phyloP scores from a whole-genome alignment of 2,888 invertebrate species.

The Mesorhabditis belari region DNA sequence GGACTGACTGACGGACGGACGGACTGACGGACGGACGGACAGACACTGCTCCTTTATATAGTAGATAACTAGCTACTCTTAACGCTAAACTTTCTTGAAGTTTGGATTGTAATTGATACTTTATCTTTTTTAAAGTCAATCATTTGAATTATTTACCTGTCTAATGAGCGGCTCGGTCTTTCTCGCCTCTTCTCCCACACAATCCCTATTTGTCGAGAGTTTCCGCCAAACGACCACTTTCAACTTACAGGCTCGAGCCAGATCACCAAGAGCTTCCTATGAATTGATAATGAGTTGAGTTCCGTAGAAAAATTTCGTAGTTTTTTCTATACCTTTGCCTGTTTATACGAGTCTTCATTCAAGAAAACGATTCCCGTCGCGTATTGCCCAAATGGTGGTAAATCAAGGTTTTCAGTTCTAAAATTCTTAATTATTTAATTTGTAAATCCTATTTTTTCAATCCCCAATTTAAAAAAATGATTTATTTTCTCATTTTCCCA shows the following conservation, averaged over 20 bases:
- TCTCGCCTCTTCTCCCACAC: conserved; percentile 83
- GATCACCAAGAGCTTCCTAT: conserved; percentile 67
- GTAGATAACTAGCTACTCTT: too few relatives aligned
- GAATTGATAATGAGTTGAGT: neutral
- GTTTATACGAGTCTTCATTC: conserved; percentile 60
- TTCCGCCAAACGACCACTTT: conserved; percentile 85
- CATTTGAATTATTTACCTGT: conserved; percentile 66
- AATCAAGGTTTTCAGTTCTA: conserved; percentile 60
- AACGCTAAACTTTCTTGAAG: too few relatives aligned
- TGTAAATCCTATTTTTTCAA: neutral
- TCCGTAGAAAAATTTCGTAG: neutral
- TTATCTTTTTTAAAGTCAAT: conserved; percentile 54
- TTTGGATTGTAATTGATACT: too few relatives aligned
- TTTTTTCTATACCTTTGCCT: conserved; percentile 35
- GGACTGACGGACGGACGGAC: too few relatives aligned
- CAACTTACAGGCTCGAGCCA: conserved; percentile 74
- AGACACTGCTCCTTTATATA: too few relatives aligned
- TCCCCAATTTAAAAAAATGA: neutral
- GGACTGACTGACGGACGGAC: too few relatives aligned
- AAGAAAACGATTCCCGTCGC: conserved; percentile 93
- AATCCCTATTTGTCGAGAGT: conserved; percentile 77
- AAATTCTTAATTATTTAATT: conserved; percentile 4
- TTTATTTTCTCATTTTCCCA: neutral
- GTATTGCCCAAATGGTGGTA: conserved; percentile 82
- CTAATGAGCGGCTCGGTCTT: conserved; percentile 91